Evolutionary conservation across 1,140 invertebrate genomes (phyloP).

Genomic region (Andricus grossulariae): DNA sequence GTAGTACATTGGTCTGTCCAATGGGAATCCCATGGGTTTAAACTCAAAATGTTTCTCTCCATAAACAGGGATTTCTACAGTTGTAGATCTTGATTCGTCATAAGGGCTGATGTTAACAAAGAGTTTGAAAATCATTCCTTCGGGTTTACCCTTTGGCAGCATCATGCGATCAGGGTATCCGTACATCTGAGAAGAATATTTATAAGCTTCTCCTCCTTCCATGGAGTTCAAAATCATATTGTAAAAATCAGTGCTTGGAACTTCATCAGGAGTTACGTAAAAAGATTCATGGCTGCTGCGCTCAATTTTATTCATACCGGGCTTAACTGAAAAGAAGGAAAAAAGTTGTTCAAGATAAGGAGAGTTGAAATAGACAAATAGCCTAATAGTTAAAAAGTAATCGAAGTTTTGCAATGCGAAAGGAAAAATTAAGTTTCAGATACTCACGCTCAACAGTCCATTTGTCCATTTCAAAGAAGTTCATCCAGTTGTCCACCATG

Average conservation of each 20-base stretch:
- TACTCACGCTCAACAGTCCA: slow-evolving; percentile 74
- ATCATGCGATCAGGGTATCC: slow-evolving; percentile 80
- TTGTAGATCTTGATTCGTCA: slow-evolving; percentile 53
- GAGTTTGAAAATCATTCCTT: slow-evolving; percentile 79
- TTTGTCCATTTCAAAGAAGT: slow-evolving; percentile 78
- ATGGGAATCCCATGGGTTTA: slow-evolving; percentile 73
- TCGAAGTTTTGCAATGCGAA: slow-evolving; percentile 61
- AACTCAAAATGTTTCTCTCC: slow-evolving; percentile 57
- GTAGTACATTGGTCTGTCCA: slow-evolving; percentile 77
- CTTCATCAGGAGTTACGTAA: slow-evolving; percentile 63
- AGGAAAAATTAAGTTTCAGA: slow-evolving; percentile 71
- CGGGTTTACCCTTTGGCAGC: slow-evolving; percentile 78
- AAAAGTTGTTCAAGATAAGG: no score
- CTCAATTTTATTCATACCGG: slow-evolving; percentile 77
- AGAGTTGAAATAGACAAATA: background rate
- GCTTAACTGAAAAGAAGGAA: slow-evolving; percentile 67
- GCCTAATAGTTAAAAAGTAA: slow-evolving; percentile 69
- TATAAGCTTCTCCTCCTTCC: slow-evolving; percentile 64
- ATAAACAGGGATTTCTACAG: slow-evolving; percentile 52
- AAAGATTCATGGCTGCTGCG: slow-evolving; percentile 73
- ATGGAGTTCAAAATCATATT: slow-evolving; percentile 69
- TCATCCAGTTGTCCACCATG: slow-evolving; percentile 74
- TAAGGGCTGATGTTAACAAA: slow-evolving; percentile 78
- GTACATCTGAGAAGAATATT: slow-evolving; percentile 69
- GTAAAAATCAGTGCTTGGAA: slow-evolving; percentile 60